These are phyloP conservation scores for Stylophora pistillata DNA, from an alignment of 64 coral and sea anemone genomes.

Conservation along the genomic window DNA sequence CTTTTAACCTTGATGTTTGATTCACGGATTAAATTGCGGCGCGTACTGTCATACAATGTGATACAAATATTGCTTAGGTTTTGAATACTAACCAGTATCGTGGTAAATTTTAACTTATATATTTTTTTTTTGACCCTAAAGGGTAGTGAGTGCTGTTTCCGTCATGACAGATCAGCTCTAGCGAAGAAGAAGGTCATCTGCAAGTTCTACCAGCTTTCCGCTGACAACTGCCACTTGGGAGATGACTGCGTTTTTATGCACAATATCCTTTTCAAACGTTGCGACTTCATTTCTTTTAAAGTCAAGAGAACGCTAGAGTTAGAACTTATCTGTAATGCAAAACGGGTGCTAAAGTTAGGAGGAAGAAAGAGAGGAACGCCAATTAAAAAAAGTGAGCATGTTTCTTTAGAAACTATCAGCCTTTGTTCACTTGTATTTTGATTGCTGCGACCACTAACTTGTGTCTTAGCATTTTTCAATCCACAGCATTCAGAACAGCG, in stretches of 20 bases:
- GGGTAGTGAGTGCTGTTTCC: constrained; percentile 76
- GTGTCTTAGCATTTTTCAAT: too few relatives aligned
- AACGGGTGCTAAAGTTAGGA: too few relatives aligned
- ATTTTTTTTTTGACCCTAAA: not conserved
- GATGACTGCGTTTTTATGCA: constrained; percentile 79
- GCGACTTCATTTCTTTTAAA: not conserved
- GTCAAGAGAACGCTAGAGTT: not conserved
- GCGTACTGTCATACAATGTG: too few relatives aligned
- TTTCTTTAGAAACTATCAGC: too few relatives aligned
- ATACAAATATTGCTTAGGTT: too few relatives aligned
- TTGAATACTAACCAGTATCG: too few relatives aligned
- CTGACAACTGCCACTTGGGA: constrained; percentile 54
- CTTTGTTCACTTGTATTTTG: too few relatives aligned
- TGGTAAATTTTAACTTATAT: not conserved
- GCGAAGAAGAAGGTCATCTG: constrained; percentile 68
- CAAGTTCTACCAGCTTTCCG: constrained; percentile 60
- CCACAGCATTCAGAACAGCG: too few relatives aligned
- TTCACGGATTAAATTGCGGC: too few relatives aligned
- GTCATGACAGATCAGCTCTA: constrained; percentile 79
- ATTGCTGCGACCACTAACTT: too few relatives aligned
- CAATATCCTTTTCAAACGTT: constrained; percentile 66
- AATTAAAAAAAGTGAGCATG: too few relatives aligned
- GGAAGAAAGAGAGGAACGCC: too few relatives aligned
- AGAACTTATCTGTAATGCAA: not conserved
- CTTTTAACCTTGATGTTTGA: not conserved